Base-by-base conservation (phyloP, 2,113 vertebrate genomes). In the Laticauda colubrina region DNA sequence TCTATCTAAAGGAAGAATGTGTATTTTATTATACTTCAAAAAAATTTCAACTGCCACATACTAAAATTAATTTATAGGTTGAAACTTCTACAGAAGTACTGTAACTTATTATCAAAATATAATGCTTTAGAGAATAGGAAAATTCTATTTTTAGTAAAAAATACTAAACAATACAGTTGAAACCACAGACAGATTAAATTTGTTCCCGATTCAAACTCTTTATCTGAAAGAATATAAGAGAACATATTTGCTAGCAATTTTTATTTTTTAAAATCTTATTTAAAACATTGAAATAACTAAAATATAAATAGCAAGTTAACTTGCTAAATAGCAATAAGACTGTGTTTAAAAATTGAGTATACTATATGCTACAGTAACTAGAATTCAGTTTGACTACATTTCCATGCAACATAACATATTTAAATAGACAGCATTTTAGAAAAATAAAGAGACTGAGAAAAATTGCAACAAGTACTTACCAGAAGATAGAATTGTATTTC, bases 401-500 rank as follows among this genome's bases (percentile, higher is more conserved):
- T 54, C n/a, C 24, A n/a, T 24, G 34, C 21, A 34, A 34, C 18
- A 2, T 20, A 26, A 4, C n/a, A 14, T 69, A 85, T 26, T 93
- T 89, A 48, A 94, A 94, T 5, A 34, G 4, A 91, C 10, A 87
- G 29, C 15, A 24, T 51, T 61, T 48, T 45, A 4, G 0, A 55
- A 12, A 21, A n/a, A 29, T 4, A 90, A 75, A 29, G 45, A 81
- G 9, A 34, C 45, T 61, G 89, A 75, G 1, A 93, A 93, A 59
- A 90, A 55, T 2, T 20, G 10, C 18, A 90, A 89, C 34, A 94
- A 91, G 91, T 91, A 97, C 97, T 97, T 55, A 98, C 98, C 97
- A 94, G 57, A 56, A 87, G 96, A n/a, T 64, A 61, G 54, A 91
- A 94, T 91, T 51, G 57, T 34, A 39, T 94, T 92, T n/a, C 48